A percentile compares a stretch with the other conserved stretches of the same genome.
phyloP scores from a whole-genome alignment of 1,140 invertebrate genomes.

The Rhizoglyphus robini region DNA sequence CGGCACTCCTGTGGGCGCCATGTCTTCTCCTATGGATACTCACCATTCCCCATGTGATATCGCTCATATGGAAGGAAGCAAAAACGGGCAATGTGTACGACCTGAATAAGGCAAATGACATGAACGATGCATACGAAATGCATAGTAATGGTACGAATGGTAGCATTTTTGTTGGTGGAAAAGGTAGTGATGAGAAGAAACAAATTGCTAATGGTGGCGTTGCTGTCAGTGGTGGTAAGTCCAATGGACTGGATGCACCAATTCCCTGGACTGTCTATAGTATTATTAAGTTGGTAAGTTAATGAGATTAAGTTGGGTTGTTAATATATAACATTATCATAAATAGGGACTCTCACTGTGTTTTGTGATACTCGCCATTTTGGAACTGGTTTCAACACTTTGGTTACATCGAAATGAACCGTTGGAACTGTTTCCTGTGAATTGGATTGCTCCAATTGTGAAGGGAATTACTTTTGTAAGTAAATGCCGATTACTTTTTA shows the following conservation, averaged over 20 bases:
- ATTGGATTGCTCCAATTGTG: not conserved
- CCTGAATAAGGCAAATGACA: too few relatives aligned
- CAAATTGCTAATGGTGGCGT: too few relatives aligned
- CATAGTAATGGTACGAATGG: too few relatives aligned
- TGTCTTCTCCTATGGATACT: constrained; percentile 67
- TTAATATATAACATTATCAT: too few relatives aligned
- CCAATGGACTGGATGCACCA: too few relatives aligned
- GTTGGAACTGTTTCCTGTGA: not conserved
- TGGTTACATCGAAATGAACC: not conserved
- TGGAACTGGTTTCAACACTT: not conserved
- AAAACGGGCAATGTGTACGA: too few relatives aligned
- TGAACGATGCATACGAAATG: too few relatives aligned
- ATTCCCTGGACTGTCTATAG: constrained; percentile 1
- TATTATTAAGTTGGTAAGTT: constrained; percentile 4
- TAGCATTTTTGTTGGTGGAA: too few relatives aligned
- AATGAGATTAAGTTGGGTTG: too few relatives aligned
- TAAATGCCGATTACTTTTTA: too few relatives aligned
- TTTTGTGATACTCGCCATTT: not conserved
- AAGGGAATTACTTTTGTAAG: not conserved
- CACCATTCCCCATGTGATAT: not conserved
- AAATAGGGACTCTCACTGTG: not conserved
- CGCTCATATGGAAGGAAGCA: not conserved
- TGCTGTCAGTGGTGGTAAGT: too few relatives aligned
- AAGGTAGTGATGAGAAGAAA: too few relatives aligned
- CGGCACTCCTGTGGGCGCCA: constrained; percentile 68